Evolutionary conservation across 1,140 invertebrate species (phyloP).

Genomic region (Tribolium madens): DNA sequence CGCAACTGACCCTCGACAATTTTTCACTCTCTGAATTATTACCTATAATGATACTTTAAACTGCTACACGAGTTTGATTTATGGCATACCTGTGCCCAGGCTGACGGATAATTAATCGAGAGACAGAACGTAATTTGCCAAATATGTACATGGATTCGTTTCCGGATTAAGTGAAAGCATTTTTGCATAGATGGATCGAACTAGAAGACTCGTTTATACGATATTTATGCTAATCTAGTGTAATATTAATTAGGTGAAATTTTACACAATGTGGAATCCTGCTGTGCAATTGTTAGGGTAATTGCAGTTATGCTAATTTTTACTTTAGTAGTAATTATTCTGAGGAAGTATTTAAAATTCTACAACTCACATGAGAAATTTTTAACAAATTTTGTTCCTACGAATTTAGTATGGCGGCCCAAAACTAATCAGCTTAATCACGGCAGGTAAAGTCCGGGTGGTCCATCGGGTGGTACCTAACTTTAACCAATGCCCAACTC

Average conservation of each 20-base stretch:
- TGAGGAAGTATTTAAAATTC: slow-evolving; percentile 18
- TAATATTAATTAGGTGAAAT: slow-evolving; percentile 30
- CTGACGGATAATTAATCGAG: slow-evolving; percentile 12
- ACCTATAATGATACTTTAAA: slow-evolving; percentile 15
- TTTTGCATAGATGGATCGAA: background rate
- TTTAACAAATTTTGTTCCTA: background rate
- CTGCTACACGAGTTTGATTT: background rate
- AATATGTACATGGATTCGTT: background rate
- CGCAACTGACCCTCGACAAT: background rate
- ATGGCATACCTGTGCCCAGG: slow-evolving; percentile 1
- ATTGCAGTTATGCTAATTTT: slow-evolving; percentile 31
- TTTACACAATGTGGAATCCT: slow-evolving; percentile 21
- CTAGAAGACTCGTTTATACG: background rate
- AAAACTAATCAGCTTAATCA: slow-evolving; percentile 45
- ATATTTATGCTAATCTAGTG: background rate
- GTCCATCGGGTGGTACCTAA: background rate
- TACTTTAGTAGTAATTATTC: slow-evolving; percentile 5
- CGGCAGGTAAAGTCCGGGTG: slow-evolving; percentile 12
- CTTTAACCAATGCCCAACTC: background rate
- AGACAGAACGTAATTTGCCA: background rate
- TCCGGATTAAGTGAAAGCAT: background rate
- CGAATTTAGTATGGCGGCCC: slow-evolving; percentile 11
- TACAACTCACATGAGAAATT: background rate
- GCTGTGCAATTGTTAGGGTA: slow-evolving; percentile 35
- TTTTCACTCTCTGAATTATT: slow-evolving; percentile 11